Conservation (phyloP, 2,797 vertebrate genomes). For the Ispidina picta region DNA sequence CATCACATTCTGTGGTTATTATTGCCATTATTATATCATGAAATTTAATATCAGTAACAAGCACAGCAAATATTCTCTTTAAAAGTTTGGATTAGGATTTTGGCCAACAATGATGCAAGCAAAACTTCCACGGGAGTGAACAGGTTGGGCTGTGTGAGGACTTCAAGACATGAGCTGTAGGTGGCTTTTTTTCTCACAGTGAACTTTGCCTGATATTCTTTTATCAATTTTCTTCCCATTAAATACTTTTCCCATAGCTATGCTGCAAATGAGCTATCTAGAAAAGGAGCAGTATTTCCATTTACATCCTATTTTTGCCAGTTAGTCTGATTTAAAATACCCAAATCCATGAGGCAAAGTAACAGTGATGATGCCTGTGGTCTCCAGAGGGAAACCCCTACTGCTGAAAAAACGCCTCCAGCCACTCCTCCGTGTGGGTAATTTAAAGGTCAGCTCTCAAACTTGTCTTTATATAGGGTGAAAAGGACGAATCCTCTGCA, state of each 20-base stretch:
- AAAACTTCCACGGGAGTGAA: neutral
- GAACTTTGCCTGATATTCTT: neutral
- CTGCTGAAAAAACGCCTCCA: neutral
- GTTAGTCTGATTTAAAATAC: neutral
- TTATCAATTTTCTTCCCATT: neutral
- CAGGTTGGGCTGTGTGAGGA: neutral
- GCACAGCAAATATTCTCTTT: neutral
- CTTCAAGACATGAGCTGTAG: neutral
- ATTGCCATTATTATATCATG: neutral
- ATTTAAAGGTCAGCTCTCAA: slow-evolving; percentile 25
- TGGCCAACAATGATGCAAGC: neutral
- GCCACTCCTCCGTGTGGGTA: neutral
- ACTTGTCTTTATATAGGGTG: neutral
- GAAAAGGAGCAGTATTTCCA: neutral
- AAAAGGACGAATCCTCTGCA: slow-evolving; percentile 1
- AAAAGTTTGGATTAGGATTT: neutral
- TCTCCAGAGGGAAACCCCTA: neutral
- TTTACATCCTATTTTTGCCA: neutral
- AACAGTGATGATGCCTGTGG: neutral
- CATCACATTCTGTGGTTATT: neutral
- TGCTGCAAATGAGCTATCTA: neutral
- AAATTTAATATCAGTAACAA: neutral
- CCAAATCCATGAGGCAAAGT: neutral
- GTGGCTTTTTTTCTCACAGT: neutral
- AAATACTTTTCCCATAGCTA: neutral